phyloP scores from a whole-genome alignment of 2,888 invertebrate species.

The Pheosia tremula region DNA sequence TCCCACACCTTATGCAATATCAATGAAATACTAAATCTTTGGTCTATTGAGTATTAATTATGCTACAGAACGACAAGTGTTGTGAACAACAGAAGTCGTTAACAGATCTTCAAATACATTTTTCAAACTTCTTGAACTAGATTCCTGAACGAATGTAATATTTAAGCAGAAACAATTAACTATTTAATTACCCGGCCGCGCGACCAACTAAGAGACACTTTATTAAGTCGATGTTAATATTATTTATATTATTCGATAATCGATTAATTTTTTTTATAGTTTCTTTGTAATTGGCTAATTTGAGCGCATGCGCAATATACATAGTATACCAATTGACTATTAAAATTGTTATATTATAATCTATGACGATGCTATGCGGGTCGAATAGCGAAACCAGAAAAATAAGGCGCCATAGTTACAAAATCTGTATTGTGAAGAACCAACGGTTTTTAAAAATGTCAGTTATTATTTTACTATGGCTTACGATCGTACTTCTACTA shows the following conservation, averaged over 20 bases:
- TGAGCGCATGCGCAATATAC: slow-evolving; percentile 6
- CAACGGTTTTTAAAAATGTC: too few species aligned
- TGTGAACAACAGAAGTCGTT: background rate
- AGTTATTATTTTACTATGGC: background rate
- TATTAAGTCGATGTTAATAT: too few species aligned
- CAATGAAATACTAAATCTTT: slow-evolving; percentile 38
- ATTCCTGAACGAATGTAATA: too few species aligned
- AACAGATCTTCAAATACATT: too few species aligned
- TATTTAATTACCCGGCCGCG: background rate
- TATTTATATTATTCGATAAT: too few species aligned
- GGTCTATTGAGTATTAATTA: slow-evolving; percentile 35
- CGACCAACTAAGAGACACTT: too few species aligned
- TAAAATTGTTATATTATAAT: background rate
- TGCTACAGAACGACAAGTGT: background rate
- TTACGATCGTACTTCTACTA: slow-evolving; percentile 1
- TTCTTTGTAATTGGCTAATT: slow-evolving; percentile 2
- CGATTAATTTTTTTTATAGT: too few species aligned
- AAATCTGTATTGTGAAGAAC: too few species aligned
- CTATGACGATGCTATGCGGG: background rate
- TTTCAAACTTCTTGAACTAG: too few species aligned
- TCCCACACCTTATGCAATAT: slow-evolving; percentile 29
- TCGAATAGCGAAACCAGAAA: background rate
- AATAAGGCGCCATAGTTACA: background rate
- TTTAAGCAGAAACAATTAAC: too few species aligned
- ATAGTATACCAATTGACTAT: background rate